Percentiles rank a stretch among this genome's conserved stretches.
These are phyloP conservation scores for Hydriomena furcata DNA, from an alignment of 2,888 invertebrate genomes.

Conservation along the genomic window DNA sequence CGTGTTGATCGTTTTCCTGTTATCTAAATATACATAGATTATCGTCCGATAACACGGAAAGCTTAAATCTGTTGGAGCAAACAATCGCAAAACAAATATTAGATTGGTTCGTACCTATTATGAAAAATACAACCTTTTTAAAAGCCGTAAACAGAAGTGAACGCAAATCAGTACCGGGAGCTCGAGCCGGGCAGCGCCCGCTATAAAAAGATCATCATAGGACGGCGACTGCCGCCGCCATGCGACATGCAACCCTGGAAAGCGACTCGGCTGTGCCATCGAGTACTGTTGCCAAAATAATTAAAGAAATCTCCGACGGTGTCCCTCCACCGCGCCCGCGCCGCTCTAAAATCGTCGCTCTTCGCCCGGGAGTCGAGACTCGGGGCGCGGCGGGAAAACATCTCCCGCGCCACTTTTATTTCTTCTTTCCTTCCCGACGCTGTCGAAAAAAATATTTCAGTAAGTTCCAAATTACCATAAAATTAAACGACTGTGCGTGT, in stretches of 20 bases:
- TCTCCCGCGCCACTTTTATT: constrained; percentile 83
- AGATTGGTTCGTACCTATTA: constrained; percentile 15
- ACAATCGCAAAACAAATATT: neutral
- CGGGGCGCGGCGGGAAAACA: constrained; percentile 84
- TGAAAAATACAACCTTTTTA: constrained; percentile 47
- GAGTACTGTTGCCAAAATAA: constrained; percentile 90
- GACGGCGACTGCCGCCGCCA: constrained; percentile 71
- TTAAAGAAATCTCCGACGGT: constrained; percentile 88
- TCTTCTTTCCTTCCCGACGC: constrained; percentile 84
- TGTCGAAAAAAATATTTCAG: constrained; percentile 78
- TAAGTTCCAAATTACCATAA: constrained; percentile 69
- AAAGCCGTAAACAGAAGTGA: constrained; percentile 57
- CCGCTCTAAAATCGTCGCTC: constrained; percentile 84
- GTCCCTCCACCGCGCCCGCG: constrained; percentile 85
- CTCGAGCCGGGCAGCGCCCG: constrained; percentile 79
- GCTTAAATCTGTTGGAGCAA: neutral
- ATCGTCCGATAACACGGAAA: neutral
- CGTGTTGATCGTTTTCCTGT: constrained; percentile 3
- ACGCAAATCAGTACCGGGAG: constrained; percentile 61
- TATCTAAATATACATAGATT: constrained; percentile 5
- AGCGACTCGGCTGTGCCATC: constrained; percentile 82
- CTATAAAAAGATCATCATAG: constrained; percentile 83
- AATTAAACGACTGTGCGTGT: constrained; percentile 65
- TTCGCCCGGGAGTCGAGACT: constrained; percentile 83
- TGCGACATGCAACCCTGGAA: constrained; percentile 83